Base-by-base conservation (phyloP, 2,113 vertebrate genomes). In the Catharus fuscescens region DNA sequence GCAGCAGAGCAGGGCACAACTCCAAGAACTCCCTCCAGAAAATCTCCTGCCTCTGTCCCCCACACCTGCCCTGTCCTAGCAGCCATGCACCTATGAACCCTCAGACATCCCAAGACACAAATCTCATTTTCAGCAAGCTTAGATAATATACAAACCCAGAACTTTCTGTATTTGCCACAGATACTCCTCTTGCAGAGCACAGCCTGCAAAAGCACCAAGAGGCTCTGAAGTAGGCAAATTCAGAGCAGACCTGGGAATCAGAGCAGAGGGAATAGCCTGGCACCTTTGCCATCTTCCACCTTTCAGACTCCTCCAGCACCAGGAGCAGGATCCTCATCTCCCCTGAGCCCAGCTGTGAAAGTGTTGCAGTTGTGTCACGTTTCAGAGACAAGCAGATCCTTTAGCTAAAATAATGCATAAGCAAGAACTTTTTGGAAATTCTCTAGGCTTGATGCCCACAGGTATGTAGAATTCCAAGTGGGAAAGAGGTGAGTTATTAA, bases 401-500 rank as follows among this genome's bases (percentile, higher is more conserved):
- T 88, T 36, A 52, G 9, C 59, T 82, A 87, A 69, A 85, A 61
- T 20, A 57, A 86, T 86, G 71, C 52, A 24, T 24, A 47, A 85
- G 83, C 18, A 34, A 82, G 78, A 93, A 60, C 7, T 32, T 67
- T 80, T 72, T 32, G 32, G 48, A 38, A 90, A 71, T 28, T 66
- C 32, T 54, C n/a, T 40, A 67, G n/a, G 40, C 36, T 56, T 52
- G 50, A 23, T 42, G 69, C 7, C 36, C 65, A 83, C 38, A 88
- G 66, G 72, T 50, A 45, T 5, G n/a, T 54, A n/a, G 40, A 87
- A 87, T 80, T 92, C 81, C 64, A 82, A 72, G 48, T 44, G 23
- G 85, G 88, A 78, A 82, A 44, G 76, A 53, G 38, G 42, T 60
- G 77, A 71, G 85, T 87, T 92, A 66, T 90, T 76, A 90, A 82